Conservation (phyloP, 2,888 invertebrate genomes). For the Macaria notata region DNA sequence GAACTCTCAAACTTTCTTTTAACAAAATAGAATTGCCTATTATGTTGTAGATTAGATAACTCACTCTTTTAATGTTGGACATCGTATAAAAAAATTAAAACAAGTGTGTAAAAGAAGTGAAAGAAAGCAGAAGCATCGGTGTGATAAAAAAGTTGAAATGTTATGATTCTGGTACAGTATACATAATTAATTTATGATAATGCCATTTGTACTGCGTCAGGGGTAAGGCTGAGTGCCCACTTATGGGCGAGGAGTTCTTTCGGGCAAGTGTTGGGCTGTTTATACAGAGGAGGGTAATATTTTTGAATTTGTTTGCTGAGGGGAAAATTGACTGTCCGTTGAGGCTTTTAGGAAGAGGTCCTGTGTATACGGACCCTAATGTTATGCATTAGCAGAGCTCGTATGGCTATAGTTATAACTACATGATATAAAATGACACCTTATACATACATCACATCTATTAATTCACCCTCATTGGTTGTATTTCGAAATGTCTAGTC, state of each 20-base stretch:
- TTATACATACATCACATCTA: no score
- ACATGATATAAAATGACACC: no score
- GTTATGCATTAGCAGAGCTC: no score
- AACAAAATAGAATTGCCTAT: conserved; percentile 21
- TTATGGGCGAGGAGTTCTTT: conserved; percentile 40
- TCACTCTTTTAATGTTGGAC: conserved; percentile 26
- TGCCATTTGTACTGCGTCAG: conserved; percentile 40
- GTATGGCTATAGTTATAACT: neutral
- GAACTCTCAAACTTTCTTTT: conserved; percentile 27
- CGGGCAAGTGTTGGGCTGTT: conserved; percentile 26
- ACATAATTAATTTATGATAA: conserved; percentile 67
- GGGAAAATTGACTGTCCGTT: conserved; percentile 18
- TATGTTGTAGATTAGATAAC: conserved; percentile 30
- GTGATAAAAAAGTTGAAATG: conserved; percentile 42
- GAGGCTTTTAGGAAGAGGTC: conserved; percentile 4
- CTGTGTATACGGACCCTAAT: neutral
- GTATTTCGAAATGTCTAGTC: no score
- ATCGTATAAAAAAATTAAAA: conserved; percentile 34
- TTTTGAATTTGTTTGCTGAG: conserved; percentile 28
- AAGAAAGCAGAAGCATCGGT: conserved; percentile 28
- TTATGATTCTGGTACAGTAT: conserved; percentile 49
- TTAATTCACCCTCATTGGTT: no score
- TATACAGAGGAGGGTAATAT: conserved; percentile 29
- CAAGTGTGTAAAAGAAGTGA: conserved; percentile 27
- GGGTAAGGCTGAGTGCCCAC: conserved; percentile 48